Evolutionary conservation across 2,888 invertebrate species (phyloP).

Genomic region (Conistra vaccinii): DNA sequence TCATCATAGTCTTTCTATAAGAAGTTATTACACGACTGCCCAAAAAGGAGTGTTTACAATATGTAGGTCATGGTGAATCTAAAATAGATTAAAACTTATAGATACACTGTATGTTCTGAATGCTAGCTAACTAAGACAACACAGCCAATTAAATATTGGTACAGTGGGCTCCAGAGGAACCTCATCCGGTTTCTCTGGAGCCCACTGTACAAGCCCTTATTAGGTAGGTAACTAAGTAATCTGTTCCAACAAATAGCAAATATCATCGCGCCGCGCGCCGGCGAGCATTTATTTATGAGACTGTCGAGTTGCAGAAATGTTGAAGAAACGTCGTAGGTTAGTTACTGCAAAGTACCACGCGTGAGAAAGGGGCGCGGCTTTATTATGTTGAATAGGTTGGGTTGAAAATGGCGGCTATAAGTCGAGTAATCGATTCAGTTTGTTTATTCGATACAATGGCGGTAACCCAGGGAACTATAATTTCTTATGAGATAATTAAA

Average conservation of each 20-base stretch:
- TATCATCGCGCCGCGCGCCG: background rate
- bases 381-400: background rate
- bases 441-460: background rate
- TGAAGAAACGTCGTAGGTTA: background rate
- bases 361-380: background rate
- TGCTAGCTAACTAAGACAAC: background rate
- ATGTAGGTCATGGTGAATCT: background rate
- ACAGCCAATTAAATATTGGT: background rate
- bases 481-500: background rate
- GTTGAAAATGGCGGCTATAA: background rate
- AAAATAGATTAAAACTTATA: conserved; percentile 1
- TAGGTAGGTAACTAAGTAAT: too few species aligned
- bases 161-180: too few species aligned
- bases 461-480: background rate
- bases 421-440: background rate
- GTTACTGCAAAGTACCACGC: background rate
- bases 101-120: background rate
- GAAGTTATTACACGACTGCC: too few species aligned
- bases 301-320: background rate
- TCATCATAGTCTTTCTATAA: background rate
- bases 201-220: too few species aligned
- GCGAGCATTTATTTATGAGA: background rate
- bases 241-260: background rate
- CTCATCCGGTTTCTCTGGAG: too few species aligned
- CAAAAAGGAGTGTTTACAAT: too few species aligned